Percentiles rank a stretch among this genome's conserved stretches.
Conservation (phyloP, 2,888 invertebrate species). For the Chirona hameri region DNA sequence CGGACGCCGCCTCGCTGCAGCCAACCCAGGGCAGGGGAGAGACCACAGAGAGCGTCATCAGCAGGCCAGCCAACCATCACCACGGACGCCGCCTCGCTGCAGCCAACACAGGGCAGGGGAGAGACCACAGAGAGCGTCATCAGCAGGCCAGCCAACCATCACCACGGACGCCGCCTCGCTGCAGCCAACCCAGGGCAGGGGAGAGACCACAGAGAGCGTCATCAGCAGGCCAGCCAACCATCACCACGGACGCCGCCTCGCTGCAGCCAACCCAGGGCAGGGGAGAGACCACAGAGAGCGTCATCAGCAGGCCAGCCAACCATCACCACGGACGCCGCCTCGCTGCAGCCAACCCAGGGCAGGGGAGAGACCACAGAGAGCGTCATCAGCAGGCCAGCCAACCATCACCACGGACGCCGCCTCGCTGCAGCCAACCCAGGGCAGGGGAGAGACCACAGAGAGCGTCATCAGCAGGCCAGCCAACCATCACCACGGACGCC, state of each 20-base stretch:
- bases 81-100: constrained; percentile 80
- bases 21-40: not conserved
- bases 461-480: constrained; percentile 63
- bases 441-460: not conserved
- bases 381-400: constrained; percentile 66
- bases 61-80: constrained; percentile 95
- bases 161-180: constrained; percentile 88
- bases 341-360: constrained; percentile 54
- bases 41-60: constrained; percentile 49
- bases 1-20: constrained; percentile 75
- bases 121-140: no score
- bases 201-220: no score
- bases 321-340: constrained; percentile 93
- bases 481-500: constrained; percentile 96
- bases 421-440: constrained; percentile 59
- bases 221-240: constrained; percentile 87
- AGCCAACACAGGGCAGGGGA: not conserved
- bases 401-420: constrained; percentile 95
- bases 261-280: constrained; percentile 47
- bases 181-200: not conserved
- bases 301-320: constrained; percentile 75
- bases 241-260: constrained; percentile 89
- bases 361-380: not conserved
- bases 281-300: no score
- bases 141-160: constrained; percentile 92